A percentile compares a stretch with the other conserved stretches of the same genome.
phyloP scores from a whole-genome alignment of 2,797 vertebrate genomes.

The Philypnodon macrostomus region DNA sequence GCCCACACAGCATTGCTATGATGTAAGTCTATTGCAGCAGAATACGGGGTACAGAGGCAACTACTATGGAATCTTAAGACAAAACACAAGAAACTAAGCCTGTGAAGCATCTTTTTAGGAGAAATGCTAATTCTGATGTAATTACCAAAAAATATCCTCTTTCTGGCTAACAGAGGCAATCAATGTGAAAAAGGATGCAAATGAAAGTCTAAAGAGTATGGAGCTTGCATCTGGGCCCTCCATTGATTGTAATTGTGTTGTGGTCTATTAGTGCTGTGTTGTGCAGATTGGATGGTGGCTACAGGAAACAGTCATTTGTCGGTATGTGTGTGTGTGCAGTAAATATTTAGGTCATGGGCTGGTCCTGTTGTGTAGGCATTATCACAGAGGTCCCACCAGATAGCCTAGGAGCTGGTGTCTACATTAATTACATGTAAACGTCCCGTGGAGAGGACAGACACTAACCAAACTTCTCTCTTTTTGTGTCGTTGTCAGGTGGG shows the following conservation, averaged over 20 bases:
- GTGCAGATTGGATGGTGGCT: constrained; percentile 9
- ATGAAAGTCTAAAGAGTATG: no score
- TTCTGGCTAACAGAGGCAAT: no score
- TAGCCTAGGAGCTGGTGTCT: constrained; percentile 61
- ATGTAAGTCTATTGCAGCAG: constrained; percentile 47
- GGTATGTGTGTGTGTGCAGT: constrained; percentile 38
- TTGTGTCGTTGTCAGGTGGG: constrained; percentile 63
- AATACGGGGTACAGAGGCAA: constrained; percentile 32
- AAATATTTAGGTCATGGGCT: constrained; percentile 54
- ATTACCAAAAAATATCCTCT: no score
- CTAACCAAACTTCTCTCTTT: constrained; percentile 21
- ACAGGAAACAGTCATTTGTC: constrained; percentile 26
- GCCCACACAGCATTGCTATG: no score
- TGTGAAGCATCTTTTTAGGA: constrained; percentile 9
- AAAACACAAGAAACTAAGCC: constrained; percentile 20
- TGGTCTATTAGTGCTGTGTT: constrained; percentile 12
- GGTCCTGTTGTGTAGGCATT: constrained; percentile 41
- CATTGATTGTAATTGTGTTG: constrained; percentile 1
- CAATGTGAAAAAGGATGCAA: no score
- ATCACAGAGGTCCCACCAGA: constrained; percentile 69
- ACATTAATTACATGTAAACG: constrained; percentile 68
- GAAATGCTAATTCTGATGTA: no score
- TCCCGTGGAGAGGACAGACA: constrained; percentile 57
- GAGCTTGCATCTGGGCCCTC: constrained; percentile 4
- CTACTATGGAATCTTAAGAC: no score